Evolutionary conservation across 23 tunicate genomes (phyloP), one percentile per base, ranked within the genome.

Genomic region (Oikopleura vanhoeffeni): DNA sequence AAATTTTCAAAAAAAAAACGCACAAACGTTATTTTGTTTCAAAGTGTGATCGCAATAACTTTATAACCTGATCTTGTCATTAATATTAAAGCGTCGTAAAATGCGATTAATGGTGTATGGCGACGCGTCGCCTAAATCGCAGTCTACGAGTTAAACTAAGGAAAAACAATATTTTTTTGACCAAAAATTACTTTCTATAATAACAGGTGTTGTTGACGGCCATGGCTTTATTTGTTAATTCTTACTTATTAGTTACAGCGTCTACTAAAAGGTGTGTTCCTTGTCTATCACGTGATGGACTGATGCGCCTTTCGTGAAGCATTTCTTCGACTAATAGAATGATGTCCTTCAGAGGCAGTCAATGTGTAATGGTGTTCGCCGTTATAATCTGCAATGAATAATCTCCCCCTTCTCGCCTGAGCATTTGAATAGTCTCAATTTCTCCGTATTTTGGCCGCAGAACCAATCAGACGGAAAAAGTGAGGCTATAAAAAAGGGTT

Each of bases 351-450:
- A 0, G 88, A 57, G 39, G 88, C 67, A 36, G 88, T n/a, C 88
- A 41, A 86, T 60, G 41, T 86, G 88, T 1, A 86, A 76, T 0
- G 88, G 88, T n/a, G 88, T 86, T 41, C 88, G 39, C 71, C 76
- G 41, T 86, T 83, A 41, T 83, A 86, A 83, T 86, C 85, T 38
- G 71, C n/a, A 1, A 32, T n/a, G 86, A 86, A 2, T 49, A 57
- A 84, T 83, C 76, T 1, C 86, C 88, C 0, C 88, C 88, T 30
- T 86, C 76, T 30, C 27, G n/a, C 35, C 76, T 38, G 28, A 86
- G 40, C 38, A 38, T 83, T 57, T 86, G 71, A 18, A 86, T 36
- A 3, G 86, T 28, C 0, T 86, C 86, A 41, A 41, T 39, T 18
- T 86, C 86, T 40, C 84, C 86, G 0, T 83, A n/a, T 83, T 57